Percentiles rank a stretch among this genome's conserved stretches.
Evolutionary conservation across 2,888 invertebrate species (phyloP).

Genomic region (Brenthis daphne): DNA sequence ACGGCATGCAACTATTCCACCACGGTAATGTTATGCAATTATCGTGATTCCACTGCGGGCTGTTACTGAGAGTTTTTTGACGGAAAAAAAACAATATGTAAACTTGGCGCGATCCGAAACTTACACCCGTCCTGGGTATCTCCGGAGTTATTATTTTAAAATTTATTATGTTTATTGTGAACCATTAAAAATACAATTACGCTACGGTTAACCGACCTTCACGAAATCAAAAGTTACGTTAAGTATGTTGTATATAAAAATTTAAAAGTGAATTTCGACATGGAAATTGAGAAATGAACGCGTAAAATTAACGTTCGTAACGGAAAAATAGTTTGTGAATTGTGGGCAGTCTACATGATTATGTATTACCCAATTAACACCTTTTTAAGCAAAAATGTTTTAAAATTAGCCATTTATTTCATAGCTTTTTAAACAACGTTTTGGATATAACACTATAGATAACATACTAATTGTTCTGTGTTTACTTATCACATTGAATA

Average conservation of each 20-base stretch:
- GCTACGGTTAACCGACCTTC: constrained; percentile 8
- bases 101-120: no score
- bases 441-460: no score
- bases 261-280: constrained; percentile 23
- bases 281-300: constrained; percentile 21
- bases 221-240: constrained; percentile 18
- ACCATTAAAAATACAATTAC: constrained; percentile 9
- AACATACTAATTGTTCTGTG: no score
- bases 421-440: no score
- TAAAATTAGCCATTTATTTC: background rate
- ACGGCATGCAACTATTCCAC: no score
- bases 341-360: constrained; percentile 8
- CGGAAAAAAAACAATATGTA: no score
- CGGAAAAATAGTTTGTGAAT: constrained; percentile 13
- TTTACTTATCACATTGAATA: no score
- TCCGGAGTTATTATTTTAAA: no score
- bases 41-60: no score
- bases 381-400: constrained; percentile 15
- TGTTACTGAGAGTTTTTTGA: no score
- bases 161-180: background rate
- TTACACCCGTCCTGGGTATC: no score
- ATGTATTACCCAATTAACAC: constrained; percentile 30
- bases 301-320: constrained; percentile 31
- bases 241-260: constrained; percentile 20
- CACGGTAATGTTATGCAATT: no score